Conservation (phyloP, 2,113 vertebrate genomes). For the Boulengeromyrus knoepffleri region DNA sequence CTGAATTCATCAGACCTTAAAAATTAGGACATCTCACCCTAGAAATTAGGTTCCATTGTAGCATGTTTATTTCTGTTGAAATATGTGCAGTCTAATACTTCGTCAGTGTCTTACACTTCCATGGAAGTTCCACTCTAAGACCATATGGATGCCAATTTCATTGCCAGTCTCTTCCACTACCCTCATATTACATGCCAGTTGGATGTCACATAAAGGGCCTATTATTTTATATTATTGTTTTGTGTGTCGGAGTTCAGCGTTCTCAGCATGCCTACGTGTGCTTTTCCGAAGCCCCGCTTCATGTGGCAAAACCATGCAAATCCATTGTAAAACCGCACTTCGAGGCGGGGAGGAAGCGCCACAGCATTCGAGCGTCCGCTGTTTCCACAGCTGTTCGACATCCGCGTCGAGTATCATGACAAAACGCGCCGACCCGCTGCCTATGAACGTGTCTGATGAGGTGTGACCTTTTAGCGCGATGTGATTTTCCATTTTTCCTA, state of each 20-base stretch:
- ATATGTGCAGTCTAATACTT: background rate
- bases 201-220: background rate
- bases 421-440: background rate
- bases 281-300: background rate
- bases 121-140: background rate
- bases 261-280: background rate
- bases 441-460: background rate
- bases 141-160: background rate
- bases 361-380: background rate
- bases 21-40: background rate
- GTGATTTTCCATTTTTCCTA: background rate
- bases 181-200: constrained; percentile 5
- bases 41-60: background rate
- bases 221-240: constrained; percentile 6
- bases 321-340: constrained; percentile 7
- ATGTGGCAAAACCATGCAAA: constrained; percentile 2
- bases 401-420: background rate
- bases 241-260: background rate
- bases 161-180: constrained; percentile 6
- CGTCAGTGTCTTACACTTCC: background rate
- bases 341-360: background rate
- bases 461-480: background rate
- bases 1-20: background rate
- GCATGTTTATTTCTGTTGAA: background rate
- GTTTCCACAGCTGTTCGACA: constrained; percentile 14